These are phyloP conservation scores for Boleophthalmus pectinirostris DNA, from an alignment of 2,113 vertebrate genomes.

Conservation along the genomic window DNA sequence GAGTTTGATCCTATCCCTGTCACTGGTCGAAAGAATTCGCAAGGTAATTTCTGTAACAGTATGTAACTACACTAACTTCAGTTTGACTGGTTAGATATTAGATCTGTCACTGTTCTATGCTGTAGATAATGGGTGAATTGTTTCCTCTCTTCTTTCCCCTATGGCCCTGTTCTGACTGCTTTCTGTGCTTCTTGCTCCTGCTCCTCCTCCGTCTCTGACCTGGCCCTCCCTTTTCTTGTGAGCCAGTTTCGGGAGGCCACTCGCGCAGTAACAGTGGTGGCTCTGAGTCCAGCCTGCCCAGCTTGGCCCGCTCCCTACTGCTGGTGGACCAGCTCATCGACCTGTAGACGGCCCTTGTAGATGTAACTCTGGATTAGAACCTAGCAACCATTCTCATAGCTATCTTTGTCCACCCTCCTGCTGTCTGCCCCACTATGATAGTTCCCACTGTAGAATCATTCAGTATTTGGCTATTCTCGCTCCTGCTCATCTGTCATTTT, in stretches of 20 bases:
- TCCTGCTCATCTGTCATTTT: constrained; percentile 42
- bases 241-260: constrained; percentile 90
- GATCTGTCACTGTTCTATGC: constrained; percentile 16
- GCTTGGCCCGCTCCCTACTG: constrained; percentile 97
- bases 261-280: constrained; percentile 99
- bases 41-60: constrained; percentile 82
- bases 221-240: not conserved
- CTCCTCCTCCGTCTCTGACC: constrained; percentile 28
- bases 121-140: constrained; percentile 27
- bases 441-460: constrained; percentile 45
- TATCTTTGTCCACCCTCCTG: constrained; percentile 40
- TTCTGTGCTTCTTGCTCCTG: constrained; percentile 5
- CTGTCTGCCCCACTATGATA: constrained; percentile 41
- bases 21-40: constrained; percentile 93
- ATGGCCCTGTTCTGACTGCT: not conserved
- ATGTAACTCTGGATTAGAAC: constrained; percentile 63
- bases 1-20: constrained; percentile 99
- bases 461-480: constrained; percentile 28
- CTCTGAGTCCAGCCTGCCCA: constrained; percentile 98
- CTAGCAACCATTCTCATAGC: constrained; percentile 58
- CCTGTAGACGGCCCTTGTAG: constrained; percentile 83
- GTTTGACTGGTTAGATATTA: not conserved
- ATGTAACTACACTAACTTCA: not conserved
- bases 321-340: constrained; percentile 99
- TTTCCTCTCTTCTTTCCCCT: not conserved